A percentile compares a stretch with the other conserved stretches of the same genome.
Conservation (phyloP, 2,113 vertebrate species). For the Eonycteris spelaea region DNA sequence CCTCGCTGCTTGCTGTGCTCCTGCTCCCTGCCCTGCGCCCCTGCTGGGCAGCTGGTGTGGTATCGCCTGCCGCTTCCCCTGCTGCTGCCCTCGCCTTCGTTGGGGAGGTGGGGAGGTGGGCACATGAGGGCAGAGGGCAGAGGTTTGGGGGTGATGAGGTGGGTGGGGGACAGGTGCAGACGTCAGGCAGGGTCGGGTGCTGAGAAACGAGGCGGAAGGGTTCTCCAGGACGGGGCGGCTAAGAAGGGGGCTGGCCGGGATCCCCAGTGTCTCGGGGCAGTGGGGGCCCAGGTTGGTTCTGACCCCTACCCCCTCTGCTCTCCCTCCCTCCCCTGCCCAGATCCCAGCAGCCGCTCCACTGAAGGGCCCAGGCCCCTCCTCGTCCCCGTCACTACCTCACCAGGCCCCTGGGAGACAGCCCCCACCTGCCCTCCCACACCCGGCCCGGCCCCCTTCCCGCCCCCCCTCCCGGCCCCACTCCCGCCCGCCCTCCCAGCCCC, state of each 20-base stretch:
- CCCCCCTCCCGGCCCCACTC: constrained; percentile 77
- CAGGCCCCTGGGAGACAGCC: constrained; percentile 82
- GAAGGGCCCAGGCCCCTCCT: constrained; percentile 87
- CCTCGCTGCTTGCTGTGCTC: constrained; percentile 48
- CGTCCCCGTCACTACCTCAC: constrained; percentile 85
- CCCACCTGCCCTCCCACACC: constrained; percentile 86
- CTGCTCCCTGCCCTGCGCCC: background rate
- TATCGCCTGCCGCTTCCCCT: background rate
- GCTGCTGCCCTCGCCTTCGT: constrained; percentile 41
- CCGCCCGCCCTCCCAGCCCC: constrained; percentile 76
- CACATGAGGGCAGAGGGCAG: background rate
- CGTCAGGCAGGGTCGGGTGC: too few species aligned
- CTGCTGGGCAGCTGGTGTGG: background rate
- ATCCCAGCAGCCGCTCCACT: constrained; percentile 87
- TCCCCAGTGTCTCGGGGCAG: background rate
- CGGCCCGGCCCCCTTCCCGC: constrained; percentile 86
- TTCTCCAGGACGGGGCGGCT: background rate
- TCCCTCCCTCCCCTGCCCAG: constrained; percentile 76
- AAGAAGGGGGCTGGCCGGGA: background rate
- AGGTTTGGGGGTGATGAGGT: background rate
- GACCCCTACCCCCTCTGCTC: background rate
- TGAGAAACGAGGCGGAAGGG: background rate
- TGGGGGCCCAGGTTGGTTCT: constrained; percentile 5
- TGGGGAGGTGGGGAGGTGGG: background rate
- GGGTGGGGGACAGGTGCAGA: background rate